phyloP scores from a whole-genome alignment of 37 sponge, comb jelly and placozoan genomes.

The Ephydatia muelleri region DNA sequence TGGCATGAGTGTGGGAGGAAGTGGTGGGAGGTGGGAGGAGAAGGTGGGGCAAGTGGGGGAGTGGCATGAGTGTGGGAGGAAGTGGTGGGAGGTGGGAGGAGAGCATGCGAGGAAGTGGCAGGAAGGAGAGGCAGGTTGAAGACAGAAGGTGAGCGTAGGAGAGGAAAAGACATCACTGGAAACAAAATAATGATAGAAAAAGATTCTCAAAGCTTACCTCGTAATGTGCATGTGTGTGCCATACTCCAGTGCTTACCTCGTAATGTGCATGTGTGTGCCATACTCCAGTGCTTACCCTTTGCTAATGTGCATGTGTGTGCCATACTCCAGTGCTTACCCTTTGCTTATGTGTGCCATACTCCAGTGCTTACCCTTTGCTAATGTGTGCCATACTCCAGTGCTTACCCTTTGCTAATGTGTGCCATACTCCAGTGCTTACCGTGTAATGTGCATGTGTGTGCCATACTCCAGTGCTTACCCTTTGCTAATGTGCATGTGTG shows the following conservation, averaged over 20 bases:
- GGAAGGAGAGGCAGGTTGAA: not conserved
- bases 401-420: conserved; percentile 40
- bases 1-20: not conserved
- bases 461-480: conserved; percentile 36
- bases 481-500: conserved; percentile 36
- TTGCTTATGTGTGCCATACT: not conserved
- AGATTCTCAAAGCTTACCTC: too few species aligned
- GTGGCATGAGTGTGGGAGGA: not conserved
- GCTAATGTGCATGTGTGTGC: conserved; percentile 21
- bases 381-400: conserved; percentile 17
- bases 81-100: not conserved
- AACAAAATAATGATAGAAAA: too few species aligned
- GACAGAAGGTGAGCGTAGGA: not conserved
- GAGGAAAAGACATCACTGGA: too few species aligned
- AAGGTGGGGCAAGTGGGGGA: not conserved
- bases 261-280: not conserved
- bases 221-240: not conserved
- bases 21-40: not conserved
- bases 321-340: too few species aligned
- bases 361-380: conserved; percentile 25
- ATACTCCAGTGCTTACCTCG: too few species aligned
- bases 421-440: not conserved
- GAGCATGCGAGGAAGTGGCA: not conserved
- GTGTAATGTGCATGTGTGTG: conserved; percentile 38
- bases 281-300: conserved; percentile 56